Evolutionary conservation across 2,888 invertebrate species (phyloP).

Genomic region (Teleogryllus oceanicus): DNA sequence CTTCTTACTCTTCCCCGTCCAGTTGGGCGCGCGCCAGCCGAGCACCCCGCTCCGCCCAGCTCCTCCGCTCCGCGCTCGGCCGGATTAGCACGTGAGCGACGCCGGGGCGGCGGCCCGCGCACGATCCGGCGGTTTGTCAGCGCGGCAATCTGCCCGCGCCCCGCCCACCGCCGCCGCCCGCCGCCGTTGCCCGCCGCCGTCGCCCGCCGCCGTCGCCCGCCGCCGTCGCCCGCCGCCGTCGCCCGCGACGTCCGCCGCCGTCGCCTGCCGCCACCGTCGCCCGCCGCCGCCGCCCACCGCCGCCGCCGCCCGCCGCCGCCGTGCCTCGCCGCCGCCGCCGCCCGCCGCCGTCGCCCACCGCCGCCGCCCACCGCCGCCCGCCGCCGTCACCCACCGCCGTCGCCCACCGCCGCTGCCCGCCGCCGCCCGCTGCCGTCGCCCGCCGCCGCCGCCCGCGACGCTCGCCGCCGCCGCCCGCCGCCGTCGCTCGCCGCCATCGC

Average conservation of each 20-base stretch:
- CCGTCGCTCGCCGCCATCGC: too few relatives aligned
- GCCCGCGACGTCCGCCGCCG: too few relatives aligned
- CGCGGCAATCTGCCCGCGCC: background rate
- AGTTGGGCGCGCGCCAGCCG: too few relatives aligned
- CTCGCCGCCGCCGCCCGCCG: background rate
- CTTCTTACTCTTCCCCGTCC: background rate
- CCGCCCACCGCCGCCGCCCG: too few relatives aligned
- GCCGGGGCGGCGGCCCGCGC: background rate
- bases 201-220: background rate
- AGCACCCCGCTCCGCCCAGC: background rate
- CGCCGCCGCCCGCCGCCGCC: background rate
- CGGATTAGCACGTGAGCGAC: conserved; percentile 3
- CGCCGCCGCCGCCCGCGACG: background rate
- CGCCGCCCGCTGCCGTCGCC: too few relatives aligned
- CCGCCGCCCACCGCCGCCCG: background rate
- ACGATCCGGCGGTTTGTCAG: conserved; percentile 10
- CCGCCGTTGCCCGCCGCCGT: too few relatives aligned
- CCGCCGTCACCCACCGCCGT: background rate
- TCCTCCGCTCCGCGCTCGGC: background rate
- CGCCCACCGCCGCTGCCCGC: background rate
- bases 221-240: too few relatives aligned
- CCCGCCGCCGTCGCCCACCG: too few relatives aligned
- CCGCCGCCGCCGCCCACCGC: background rate
- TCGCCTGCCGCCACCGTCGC: too few relatives aligned
- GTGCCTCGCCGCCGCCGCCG: background rate